These are phyloP conservation scores for Lordiphosa andalusiaca DNA, from an alignment of 2,888 invertebrate species.

Conservation along the genomic window DNA sequence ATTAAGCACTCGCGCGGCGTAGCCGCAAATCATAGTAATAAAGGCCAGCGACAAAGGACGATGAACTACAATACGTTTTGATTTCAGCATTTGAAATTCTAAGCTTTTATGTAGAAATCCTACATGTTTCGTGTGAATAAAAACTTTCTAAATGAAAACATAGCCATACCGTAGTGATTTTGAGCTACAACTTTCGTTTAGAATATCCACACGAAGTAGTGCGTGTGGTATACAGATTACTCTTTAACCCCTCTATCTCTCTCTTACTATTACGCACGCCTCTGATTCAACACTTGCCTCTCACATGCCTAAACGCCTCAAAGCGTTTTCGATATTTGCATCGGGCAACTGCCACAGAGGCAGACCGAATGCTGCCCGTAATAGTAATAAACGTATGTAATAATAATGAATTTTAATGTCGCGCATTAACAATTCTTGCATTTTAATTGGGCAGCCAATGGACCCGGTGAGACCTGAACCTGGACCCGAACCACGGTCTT, in stretches of 20 bases:
- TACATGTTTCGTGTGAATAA: too few species aligned
- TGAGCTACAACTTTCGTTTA: too few species aligned
- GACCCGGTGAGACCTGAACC: slow-evolving; percentile 9
- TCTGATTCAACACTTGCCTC: slow-evolving; percentile 27
- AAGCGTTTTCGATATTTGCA: slow-evolving; percentile 62
- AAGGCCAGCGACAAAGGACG: too few species aligned
- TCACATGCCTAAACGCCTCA: slow-evolving; percentile 47
- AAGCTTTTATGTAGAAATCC: too few species aligned
- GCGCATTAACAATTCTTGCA: slow-evolving; percentile 76
- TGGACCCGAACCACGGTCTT: slow-evolving; percentile 2
- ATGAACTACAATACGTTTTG: too few species aligned
- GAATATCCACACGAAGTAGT: too few species aligned
- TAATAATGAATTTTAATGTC: slow-evolving; percentile 74
- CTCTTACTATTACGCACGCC: not conserved
- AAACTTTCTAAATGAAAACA: too few species aligned
- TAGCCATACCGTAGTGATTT: too few species aligned
- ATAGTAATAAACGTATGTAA: slow-evolving; percentile 70
- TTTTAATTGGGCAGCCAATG: slow-evolving; percentile 67
- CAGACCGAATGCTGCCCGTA: slow-evolving; percentile 57
- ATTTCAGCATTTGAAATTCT: too few species aligned
- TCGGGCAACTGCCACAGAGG: slow-evolving; percentile 22
- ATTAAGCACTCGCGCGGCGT: too few species aligned
- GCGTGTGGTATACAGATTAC: too few species aligned
- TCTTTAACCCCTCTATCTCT: not conserved
- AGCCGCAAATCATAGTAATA: too few species aligned